Percentiles rank a stretch among this genome's conserved stretches.
phyloP scores from a whole-genome alignment of 2,888 invertebrate species.

The Nomada flava region DNA sequence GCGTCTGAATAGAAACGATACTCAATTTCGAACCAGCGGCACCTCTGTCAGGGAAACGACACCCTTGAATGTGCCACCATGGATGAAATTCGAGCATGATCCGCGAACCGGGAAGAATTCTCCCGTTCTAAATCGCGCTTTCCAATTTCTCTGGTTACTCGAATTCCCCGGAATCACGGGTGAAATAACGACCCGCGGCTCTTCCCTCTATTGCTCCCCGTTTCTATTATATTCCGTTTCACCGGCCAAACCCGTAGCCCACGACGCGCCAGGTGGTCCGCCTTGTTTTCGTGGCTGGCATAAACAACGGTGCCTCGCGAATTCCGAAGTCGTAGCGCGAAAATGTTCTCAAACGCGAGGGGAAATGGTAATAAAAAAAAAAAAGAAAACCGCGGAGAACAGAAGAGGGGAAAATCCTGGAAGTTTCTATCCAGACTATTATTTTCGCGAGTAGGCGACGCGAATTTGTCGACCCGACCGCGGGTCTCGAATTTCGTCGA shows the following conservation, averaged over 20 bases:
- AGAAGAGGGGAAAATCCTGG: neutral
- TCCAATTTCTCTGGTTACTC: neutral
- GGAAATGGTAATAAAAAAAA: neutral
- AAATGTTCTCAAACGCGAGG: conserved; percentile 7
- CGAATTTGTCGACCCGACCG: conserved; percentile 4
- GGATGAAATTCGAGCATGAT: neutral
- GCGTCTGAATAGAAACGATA: neutral
- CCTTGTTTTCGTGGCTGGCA: conserved; percentile 9
- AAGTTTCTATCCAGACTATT: conserved; percentile 16
- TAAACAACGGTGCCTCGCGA: conserved; percentile 21
- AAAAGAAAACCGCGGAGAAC: neutral
- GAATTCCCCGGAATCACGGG: neutral
- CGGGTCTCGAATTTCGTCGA: conserved; percentile 38
- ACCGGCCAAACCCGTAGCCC: neutral
- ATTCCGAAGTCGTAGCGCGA: conserved; percentile 1
- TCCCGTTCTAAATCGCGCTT: neutral
- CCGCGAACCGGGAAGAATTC: neutral
- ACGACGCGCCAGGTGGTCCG: conserved; percentile 6
- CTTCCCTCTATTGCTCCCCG: neutral
- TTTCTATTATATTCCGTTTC: neutral
- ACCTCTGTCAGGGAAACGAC: neutral
- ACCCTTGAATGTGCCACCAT: too few relatives aligned
- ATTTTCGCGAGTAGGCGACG: conserved; percentile 38
- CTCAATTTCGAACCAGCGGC: neutral
- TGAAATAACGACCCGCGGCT: conserved; percentile 11